Percentiles rank a stretch among this genome's conserved stretches.
Conservation (phyloP, 2,113 vertebrate species). For the Elachura formosa region DNA sequence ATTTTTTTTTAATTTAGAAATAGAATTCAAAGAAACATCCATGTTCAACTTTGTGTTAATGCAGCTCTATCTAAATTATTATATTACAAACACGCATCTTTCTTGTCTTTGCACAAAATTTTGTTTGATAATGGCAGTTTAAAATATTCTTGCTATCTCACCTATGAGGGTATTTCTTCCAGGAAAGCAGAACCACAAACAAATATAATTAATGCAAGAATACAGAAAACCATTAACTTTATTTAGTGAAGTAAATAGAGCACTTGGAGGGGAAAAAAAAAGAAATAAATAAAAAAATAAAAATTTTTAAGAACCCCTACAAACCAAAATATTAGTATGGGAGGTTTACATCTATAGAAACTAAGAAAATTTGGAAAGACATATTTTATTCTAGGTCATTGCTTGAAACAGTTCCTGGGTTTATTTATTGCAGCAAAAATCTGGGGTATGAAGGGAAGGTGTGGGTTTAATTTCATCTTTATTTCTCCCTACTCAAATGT, state of each 20-base stretch:
- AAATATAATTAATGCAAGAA: not conserved
- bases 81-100: not conserved
- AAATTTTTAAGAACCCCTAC: too few relatives aligned
- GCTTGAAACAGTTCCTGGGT: not conserved
- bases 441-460: not conserved
- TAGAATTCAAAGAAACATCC: not conserved
- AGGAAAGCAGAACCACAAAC: not conserved
- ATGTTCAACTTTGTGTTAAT: not conserved
- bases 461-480: not conserved
- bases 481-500: not conserved
- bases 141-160: not conserved
- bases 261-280: fast-evolving
- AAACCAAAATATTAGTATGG: not conserved
- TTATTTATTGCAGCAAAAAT: not conserved
- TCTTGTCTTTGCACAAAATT: not conserved
- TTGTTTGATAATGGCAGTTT: not conserved
- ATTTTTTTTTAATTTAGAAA: not conserved
- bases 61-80: not conserved
- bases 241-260: not conserved
- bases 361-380: not conserved
- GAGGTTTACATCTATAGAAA: not conserved
- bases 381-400: not conserved
- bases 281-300: too few relatives aligned
- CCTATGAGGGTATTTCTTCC: not conserved
- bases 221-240: not conserved